Evolutionary conservation across 1,140 invertebrate species (phyloP).

Genomic region (Planococcus citri): DNA sequence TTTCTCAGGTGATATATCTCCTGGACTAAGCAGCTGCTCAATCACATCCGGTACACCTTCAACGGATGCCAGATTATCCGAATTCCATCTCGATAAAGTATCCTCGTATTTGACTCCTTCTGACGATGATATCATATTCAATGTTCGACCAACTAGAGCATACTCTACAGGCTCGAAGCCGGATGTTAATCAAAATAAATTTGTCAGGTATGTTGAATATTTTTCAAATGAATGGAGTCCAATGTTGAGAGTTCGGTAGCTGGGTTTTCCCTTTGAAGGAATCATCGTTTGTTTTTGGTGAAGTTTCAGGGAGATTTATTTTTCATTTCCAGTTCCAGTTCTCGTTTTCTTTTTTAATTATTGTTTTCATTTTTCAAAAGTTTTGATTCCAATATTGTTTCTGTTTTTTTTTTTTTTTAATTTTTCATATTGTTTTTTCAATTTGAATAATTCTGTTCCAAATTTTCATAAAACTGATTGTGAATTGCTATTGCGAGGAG

Average conservation of each 20-base stretch:
- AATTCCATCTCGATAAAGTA: constrained; percentile 54
- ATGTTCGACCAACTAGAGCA: constrained; percentile 53
- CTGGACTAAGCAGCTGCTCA: constrained; percentile 48
- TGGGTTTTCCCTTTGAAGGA: neutral
- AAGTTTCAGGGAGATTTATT: neutral
- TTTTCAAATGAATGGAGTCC: neutral
- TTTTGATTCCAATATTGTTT: no score
- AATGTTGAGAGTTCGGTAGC: no score
- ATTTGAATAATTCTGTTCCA: no score
- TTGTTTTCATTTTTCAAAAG: no score
- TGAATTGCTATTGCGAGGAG: no score
- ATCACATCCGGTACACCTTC: constrained; percentile 59
- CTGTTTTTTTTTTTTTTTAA: neutral
- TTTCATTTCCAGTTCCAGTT: no score
- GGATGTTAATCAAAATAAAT: constrained; percentile 33
- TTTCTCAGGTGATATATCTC: constrained; percentile 42
- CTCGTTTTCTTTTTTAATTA: no score
- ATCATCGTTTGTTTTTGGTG: neutral
- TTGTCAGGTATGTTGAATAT: constrained; percentile 25
- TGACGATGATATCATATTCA: constrained; percentile 41
- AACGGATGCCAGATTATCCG: constrained; percentile 45
- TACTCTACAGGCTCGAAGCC: constrained; percentile 76
- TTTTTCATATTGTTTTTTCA: neutral
- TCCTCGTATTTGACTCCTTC: constrained; percentile 45
- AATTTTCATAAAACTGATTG: no score